Percentiles rank a stretch among this genome's conserved stretches.
These are phyloP conservation scores for Morpho helenor DNA, from an alignment of 2,888 invertebrate species.

Conservation along the genomic window DNA sequence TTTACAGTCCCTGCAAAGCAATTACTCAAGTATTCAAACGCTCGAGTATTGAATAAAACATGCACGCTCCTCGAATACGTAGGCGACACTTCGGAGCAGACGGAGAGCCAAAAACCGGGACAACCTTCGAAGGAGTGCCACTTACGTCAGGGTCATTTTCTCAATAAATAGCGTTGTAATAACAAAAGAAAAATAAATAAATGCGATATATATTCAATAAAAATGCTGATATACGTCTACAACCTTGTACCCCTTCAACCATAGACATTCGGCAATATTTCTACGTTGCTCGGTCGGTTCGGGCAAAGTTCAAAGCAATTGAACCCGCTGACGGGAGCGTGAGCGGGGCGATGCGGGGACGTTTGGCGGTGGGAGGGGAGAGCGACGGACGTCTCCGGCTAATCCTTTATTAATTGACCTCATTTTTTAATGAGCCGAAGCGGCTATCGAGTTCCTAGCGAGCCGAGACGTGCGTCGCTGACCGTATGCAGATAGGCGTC, in stretches of 20 bases:
- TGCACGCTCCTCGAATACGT: slow-evolving; percentile 66
- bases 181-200: slow-evolving; percentile 66
- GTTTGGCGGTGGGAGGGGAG: slow-evolving; percentile 38
- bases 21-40: slow-evolving; percentile 56
- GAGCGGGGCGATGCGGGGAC: slow-evolving; percentile 23
- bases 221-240: slow-evolving; percentile 70
- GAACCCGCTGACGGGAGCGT: slow-evolving; percentile 53
- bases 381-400: slow-evolving; percentile 62
- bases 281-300: slow-evolving; percentile 54
- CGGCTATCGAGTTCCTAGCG: slow-evolving; percentile 39
- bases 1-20: slow-evolving; percentile 63
- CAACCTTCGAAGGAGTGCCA: slow-evolving; percentile 79
- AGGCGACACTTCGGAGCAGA: slow-evolving; percentile 58
- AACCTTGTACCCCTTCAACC: slow-evolving; percentile 76
- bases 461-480: slow-evolving; percentile 54
- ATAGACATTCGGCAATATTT: slow-evolving; percentile 69
- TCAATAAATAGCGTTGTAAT: slow-evolving; percentile 63
- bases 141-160: slow-evolving; percentile 58
- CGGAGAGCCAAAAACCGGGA: slow-evolving; percentile 80
- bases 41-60: slow-evolving; percentile 48
- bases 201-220: slow-evolving; percentile 70
- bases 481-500: slow-evolving; percentile 36
- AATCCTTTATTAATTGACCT: slow-evolving; percentile 73
- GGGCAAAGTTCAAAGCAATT: slow-evolving; percentile 64
- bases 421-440: slow-evolving; percentile 61